Evolutionary conservation across 2,113 vertebrate genomes (phyloP), one percentile per base, ranked within the genome.

Genomic region (Pangasianodon gigas): DNA sequence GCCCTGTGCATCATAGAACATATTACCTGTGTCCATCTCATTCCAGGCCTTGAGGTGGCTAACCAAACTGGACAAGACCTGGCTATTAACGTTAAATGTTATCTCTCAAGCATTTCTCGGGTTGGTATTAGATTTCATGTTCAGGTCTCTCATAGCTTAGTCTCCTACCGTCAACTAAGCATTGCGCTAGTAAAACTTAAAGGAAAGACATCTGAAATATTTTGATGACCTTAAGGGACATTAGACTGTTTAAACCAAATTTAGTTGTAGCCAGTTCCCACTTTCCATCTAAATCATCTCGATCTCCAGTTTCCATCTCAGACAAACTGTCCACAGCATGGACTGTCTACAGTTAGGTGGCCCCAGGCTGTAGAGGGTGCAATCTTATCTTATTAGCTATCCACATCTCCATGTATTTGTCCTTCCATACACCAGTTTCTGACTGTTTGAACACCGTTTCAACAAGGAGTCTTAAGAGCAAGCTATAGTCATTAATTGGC

Each of bases 11-110:
- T 52, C 9, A 16, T 69, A n/a, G 24, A 86, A 86, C 62, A 69
- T 44, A 41, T 65, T 44, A 86, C 62, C 84, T 52, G 46, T 86
- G 84, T 86, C 84, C 29, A 32, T 86, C 29, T 32, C 29, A 69
- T 86, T 86, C 44, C 44, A 52, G 16, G 26, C 44, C 16, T 86
- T 69, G 62, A 51, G 13, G 44, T 51, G 46, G 29, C 84, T 69
- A 86, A 51, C 14, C 44, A 32, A 86, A 32, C 84, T 52, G 60
- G 84, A 86, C 60, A 69, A 69, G 37, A 32, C 84, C 26, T 69
- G 46, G 16, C 16, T 86, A 51, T 86, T 85, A 24, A 84, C 26
- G 82, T 84, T 60, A 24, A 51, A 51, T 51, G 26, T 51, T 69
- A 69, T 32, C 69, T 69, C 26, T 3, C 3, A 84, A 44, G 62